Percentiles rank a stretch among this genome's conserved stretches.
Conservation (phyloP, 2,888 invertebrate species). For the Sthenelais limicola region DNA sequence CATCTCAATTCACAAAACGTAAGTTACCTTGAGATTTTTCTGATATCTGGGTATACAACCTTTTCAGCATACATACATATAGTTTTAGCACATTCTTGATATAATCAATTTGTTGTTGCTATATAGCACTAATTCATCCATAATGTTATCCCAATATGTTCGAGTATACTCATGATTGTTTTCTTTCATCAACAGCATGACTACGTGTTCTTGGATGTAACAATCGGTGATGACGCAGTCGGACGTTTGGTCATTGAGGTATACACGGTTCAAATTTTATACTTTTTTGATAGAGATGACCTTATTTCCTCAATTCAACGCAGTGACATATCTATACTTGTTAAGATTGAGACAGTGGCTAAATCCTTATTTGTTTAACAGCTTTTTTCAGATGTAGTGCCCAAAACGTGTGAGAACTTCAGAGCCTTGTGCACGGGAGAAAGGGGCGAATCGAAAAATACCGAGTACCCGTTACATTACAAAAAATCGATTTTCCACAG, state of each 20-base stretch:
- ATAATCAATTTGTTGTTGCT: no score
- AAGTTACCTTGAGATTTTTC: slow-evolving; percentile 40
- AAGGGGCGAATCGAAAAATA: slow-evolving; percentile 62
- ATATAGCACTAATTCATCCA: no score
- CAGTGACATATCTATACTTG: no score
- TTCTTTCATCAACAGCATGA: slow-evolving; percentile 53
- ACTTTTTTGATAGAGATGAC: no score
- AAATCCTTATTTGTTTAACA: slow-evolving; percentile 46
- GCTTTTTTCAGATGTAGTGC: slow-evolving; percentile 78
- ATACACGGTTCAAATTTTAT: no score
- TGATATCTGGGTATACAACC: no score
- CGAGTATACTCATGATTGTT: no score
- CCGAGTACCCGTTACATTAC: slow-evolving; percentile 69
- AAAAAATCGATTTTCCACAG: slow-evolving; percentile 78
- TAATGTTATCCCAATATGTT: no score
- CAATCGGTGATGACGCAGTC: slow-evolving; percentile 61
- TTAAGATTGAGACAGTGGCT: background rate
- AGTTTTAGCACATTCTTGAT: no score
- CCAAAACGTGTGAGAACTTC: slow-evolving; percentile 88
- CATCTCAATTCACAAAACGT: slow-evolving; percentile 66
- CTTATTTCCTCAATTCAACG: no score
- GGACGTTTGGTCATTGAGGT: slow-evolving; percentile 70
- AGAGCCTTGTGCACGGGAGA: slow-evolving; percentile 71
- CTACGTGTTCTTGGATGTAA: slow-evolving; percentile 66
- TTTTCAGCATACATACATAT: no score